Evolutionary conservation across 2,888 invertebrate genomes (phyloP).

Genomic region (Ferrisia virgata): DNA sequence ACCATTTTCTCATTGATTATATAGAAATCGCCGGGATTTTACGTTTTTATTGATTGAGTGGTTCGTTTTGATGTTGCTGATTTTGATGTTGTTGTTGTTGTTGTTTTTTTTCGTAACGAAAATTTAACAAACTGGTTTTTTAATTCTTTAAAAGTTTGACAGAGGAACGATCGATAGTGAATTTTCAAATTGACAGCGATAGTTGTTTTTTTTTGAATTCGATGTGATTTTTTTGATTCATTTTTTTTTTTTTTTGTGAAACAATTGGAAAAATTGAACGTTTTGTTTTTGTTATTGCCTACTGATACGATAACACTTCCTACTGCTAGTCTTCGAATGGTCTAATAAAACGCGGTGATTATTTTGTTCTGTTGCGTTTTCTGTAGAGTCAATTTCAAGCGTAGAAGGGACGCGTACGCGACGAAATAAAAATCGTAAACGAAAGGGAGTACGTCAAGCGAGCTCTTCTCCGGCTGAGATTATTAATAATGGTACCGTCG

Average conservation of each 20-base stretch:
- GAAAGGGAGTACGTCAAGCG: slow-evolving; percentile 17
- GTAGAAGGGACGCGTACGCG: slow-evolving; percentile 40
- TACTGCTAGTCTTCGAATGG: slow-evolving; percentile 3
- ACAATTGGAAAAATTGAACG: neutral
- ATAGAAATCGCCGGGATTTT: neutral
- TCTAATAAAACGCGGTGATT: slow-evolving; percentile 32
- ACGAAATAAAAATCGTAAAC: slow-evolving; percentile 41
- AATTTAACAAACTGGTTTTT: neutral
- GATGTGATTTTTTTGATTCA: neutral
- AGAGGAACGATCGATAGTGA: neutral
- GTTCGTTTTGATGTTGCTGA: neutral
- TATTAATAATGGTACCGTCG: slow-evolving; percentile 30
- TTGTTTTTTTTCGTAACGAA: neutral
- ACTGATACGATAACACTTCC: neutral
- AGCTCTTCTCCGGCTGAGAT: slow-evolving; percentile 19
- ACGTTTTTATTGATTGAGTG: neutral
- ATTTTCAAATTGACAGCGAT: neutral
- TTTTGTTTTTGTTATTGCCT: neutral
- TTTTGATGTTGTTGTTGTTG: too few relatives aligned
- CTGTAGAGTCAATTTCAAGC: slow-evolving; percentile 44
- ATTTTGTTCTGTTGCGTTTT: slow-evolving; percentile 34
- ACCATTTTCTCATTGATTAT: neutral
- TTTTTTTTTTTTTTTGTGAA: neutral
- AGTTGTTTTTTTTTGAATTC: neutral
- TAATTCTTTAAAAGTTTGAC: neutral